Conservation (phyloP, 2,888 invertebrate genomes). For the Leptinotarsa tumamoca region DNA sequence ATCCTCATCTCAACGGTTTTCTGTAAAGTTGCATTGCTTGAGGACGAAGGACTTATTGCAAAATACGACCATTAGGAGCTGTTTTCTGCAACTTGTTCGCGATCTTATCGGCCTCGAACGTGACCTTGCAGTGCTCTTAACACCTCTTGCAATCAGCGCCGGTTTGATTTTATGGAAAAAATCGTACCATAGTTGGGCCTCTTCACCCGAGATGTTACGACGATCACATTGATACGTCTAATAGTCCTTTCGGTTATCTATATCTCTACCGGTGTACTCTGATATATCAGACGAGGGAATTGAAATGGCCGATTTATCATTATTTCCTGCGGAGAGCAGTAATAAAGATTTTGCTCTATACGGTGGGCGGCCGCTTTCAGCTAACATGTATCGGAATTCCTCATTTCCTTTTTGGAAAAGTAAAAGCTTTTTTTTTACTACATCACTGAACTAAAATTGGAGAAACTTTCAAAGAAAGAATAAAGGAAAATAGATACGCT, state of each 20-base stretch:
- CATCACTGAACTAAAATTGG: too few species aligned
- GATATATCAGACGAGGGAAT: conserved; percentile 15
- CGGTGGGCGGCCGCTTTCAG: neutral
- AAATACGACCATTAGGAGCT: conserved; percentile 64
- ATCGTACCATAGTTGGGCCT: conserved; percentile 19
- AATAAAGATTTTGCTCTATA: neutral
- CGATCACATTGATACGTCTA: conserved; percentile 24
- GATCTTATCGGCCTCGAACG: conserved; percentile 64
- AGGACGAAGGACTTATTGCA: conserved; percentile 58
- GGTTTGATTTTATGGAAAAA: conserved; percentile 43
- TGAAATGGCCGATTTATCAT: neutral
- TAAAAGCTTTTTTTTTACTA: too few species aligned
- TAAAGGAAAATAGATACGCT: too few species aligned
- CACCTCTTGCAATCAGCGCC: conserved; percentile 59
- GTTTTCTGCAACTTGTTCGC: conserved; percentile 64
- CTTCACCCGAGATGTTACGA: conserved; percentile 14
- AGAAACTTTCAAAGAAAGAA: too few species aligned
- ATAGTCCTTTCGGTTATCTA: conserved; percentile 24
- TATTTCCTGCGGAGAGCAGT: neutral
- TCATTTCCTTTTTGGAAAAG: neutral
- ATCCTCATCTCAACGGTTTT: conserved; percentile 61
- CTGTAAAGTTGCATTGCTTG: conserved; percentile 57
- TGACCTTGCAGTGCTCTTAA: conserved; percentile 65
- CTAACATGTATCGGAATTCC: neutral
- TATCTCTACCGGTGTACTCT: conserved; percentile 14